Percentiles rank a stretch among this genome's conserved stretches.
phyloP scores from a whole-genome alignment of 2,797 vertebrate species.

The Petrocephalus sullivani region DNA sequence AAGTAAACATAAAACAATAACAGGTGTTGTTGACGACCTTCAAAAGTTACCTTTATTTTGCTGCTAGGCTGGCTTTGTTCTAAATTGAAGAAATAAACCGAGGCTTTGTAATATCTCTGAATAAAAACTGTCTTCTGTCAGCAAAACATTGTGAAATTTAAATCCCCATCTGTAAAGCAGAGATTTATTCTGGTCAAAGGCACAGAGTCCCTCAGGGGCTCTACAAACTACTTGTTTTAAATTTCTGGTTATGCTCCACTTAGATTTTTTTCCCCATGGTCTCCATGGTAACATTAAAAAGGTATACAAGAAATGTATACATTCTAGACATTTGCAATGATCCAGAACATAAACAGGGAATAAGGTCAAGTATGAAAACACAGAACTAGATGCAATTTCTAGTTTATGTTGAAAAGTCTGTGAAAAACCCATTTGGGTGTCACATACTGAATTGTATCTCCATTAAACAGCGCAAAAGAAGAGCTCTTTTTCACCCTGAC shows the following conservation, averaged over 20 bases:
- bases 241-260: not conserved
- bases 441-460: not conserved
- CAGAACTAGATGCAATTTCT: not conserved
- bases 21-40: not conserved
- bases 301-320: not conserved
- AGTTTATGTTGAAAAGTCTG: not conserved
- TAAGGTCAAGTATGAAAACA: not conserved
- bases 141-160: not conserved
- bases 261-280: not conserved
- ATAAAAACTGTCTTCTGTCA: not conserved
- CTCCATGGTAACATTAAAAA: not conserved
- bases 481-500: not conserved
- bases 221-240: not conserved
- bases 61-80: not conserved
- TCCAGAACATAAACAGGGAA: not conserved
- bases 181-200: not conserved
- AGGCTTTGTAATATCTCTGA: not conserved
- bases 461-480: not conserved
- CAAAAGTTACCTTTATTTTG: not conserved
- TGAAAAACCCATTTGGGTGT: not conserved
- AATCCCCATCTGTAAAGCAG: conserved; percentile 8
- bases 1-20: not conserved
- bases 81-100: not conserved
- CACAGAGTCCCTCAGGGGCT: not conserved
- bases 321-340: not conserved